phyloP scores from a whole-genome alignment of 2,888 invertebrate genomes.

The Caenorhabditis sp. region DNA sequence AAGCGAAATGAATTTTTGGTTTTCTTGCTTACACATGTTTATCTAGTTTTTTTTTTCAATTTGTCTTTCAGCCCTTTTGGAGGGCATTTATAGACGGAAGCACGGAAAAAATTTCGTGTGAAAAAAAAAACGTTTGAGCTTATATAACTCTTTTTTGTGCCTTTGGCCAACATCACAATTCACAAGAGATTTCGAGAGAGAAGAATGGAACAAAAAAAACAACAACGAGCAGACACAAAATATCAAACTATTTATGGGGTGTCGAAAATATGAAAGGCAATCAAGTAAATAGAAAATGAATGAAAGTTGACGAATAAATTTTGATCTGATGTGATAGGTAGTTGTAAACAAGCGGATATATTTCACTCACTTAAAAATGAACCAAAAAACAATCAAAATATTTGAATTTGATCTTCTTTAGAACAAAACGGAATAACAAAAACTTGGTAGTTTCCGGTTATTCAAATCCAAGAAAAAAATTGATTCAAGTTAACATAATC shows the following conservation, averaged over 20 bases:
- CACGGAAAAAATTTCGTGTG: background rate
- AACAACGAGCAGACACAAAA: background rate
- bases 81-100: background rate
- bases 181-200: slow-evolving; percentile 4
- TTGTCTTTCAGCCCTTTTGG: slow-evolving; percentile 2
- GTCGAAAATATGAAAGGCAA: background rate
- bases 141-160: slow-evolving; percentile 25
- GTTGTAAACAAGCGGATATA: background rate
- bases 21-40: background rate
- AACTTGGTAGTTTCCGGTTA: too few species aligned
- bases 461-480: too few species aligned
- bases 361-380: background rate
- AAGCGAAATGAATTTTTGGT: background rate
- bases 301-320: background rate
- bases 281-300: background rate
- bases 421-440: too few species aligned
- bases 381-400: too few species aligned
- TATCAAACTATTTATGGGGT: slow-evolving; percentile 1
- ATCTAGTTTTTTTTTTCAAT: background rate
- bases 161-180: slow-evolving; percentile 1
- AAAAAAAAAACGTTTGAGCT: slow-evolving; percentile 12
- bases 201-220: background rate
- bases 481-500: too few species aligned
- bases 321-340: background rate
- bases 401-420: too few species aligned